Evolutionary conservation across 2,797 vertebrate genomes (phyloP), one percentile per base, ranked within the genome.

Genomic region (Acipenser transmontanus): DNA sequence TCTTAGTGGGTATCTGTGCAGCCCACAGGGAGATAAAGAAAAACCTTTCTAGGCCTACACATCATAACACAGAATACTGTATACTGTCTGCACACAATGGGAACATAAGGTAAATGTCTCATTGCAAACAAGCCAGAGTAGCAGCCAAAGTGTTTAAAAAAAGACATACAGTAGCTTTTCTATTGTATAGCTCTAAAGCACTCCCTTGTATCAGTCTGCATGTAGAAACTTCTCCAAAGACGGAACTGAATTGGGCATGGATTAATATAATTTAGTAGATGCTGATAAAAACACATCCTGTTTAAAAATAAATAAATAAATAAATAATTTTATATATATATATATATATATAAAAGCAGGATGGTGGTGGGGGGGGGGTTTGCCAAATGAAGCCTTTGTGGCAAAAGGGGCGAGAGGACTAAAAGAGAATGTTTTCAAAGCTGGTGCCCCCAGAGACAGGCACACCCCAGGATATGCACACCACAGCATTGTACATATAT

Each of bases 401-500:
- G 20, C 1, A 34, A 20, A 34, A 12, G 11, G 56, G 66, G 50
- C 59, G 9, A 9, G 13, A 13, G 14, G 52, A 11, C 50, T 14
- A 9, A 59, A n/a, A 54, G 6, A 11, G 7, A n/a, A 50, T 17
- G 17, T 4, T 2, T 2, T 7, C 49, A 51, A 47, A 7, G 20
- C 1, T 47, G n/a, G 20, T 50, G 65, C 60, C 67, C 63, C 65
- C 62, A 74, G 61, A 47, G 50, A 56, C 12, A 69, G 14, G 17
- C 60, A 54, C 47, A 51, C 56, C 62, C 17, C 10, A 61, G 34
- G 60, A 34, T 5, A 61, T 61, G 6, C 13, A 61, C 3, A 17
- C 60, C 60, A 61, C 14, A 61, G 60, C 17, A 5, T 9, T 60
- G 14, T 52, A 48, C 67, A 65, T 62, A 47, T 54, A n/a, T 54